Conservation (phyloP, 2,113 vertebrate genomes). For the Daboia siamensis region DNA sequence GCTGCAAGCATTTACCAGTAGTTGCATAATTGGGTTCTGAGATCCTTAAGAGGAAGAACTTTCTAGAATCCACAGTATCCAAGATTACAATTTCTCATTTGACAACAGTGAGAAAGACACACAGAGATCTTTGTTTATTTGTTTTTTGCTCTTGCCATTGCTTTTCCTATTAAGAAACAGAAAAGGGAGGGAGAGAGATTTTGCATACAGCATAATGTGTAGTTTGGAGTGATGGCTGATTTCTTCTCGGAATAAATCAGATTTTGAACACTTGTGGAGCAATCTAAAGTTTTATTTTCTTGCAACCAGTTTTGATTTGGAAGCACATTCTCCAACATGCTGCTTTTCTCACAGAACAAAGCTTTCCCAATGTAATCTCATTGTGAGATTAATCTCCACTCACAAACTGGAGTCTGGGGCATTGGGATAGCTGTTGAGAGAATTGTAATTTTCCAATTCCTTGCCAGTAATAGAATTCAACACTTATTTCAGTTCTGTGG, state of each 20-base stretch:
- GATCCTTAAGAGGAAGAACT: not conserved
- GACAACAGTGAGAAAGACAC: not conserved
- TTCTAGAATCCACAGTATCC: not conserved
- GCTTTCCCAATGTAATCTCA: not conserved
- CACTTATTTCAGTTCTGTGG: conserved; percentile 13
- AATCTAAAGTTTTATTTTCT: not conserved
- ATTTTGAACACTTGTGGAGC: not conserved
- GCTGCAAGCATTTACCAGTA: not conserved
- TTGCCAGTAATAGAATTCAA: not conserved
- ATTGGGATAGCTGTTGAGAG: not conserved
- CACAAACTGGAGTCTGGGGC: not conserved
- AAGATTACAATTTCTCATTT: not conserved
- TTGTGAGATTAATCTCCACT: not conserved
- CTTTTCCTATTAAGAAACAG: not conserved
- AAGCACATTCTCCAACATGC: not conserved
- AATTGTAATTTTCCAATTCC: not conserved
- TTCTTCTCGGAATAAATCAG: not conserved
- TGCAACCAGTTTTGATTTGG: not conserved
- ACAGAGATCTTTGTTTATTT: not conserved
- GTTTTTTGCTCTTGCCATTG: not conserved
- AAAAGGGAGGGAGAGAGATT: not conserved
- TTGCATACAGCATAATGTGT: not conserved
- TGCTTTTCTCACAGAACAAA: not conserved
- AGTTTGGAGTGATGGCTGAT: not conserved
- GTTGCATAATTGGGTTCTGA: not conserved